A percentile compares a stretch with the other conserved stretches of the same genome.
Evolutionary conservation across 2,113 vertebrate genomes (phyloP).

Genomic region (Crotalus viridis): DNA sequence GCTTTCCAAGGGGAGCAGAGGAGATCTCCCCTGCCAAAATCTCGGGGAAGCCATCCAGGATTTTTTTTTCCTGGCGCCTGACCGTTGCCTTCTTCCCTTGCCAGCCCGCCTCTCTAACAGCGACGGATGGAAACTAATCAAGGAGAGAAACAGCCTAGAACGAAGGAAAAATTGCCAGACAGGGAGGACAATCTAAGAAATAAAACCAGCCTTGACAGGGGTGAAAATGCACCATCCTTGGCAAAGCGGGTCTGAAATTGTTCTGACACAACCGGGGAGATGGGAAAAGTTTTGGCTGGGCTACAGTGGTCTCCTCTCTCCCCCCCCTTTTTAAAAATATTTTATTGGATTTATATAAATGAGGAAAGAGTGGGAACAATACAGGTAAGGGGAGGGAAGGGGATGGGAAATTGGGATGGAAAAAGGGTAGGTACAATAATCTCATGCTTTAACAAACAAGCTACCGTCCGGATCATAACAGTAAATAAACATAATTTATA

Average conservation of each 20-base stretch:
- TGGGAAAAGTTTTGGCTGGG: slow-evolving; percentile 30
- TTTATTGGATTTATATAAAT: too few species aligned
- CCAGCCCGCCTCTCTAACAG: not conserved
- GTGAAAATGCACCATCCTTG: slow-evolving; percentile 22
- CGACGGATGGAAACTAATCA: too few species aligned
- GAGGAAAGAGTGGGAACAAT: too few species aligned
- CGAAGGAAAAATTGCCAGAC: not conserved
- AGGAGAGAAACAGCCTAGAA: not conserved
- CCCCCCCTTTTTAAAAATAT: too few species aligned
- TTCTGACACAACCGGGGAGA: slow-evolving; percentile 33
- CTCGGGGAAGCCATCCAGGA: not conserved
- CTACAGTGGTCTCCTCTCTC: slow-evolving; percentile 20
- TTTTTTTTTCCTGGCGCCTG: not conserved
- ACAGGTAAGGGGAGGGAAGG: too few species aligned
- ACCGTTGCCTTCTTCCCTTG: not conserved
- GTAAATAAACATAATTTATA: too few species aligned
- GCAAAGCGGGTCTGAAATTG: slow-evolving; percentile 21
- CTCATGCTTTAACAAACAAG: too few species aligned
- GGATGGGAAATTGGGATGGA: too few species aligned
- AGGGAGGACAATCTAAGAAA: not conserved
- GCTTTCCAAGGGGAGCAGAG: not conserved
- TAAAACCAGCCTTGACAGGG: slow-evolving; percentile 38
- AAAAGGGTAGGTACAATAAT: too few species aligned
- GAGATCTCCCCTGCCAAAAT: not conserved
- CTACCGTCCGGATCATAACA: too few species aligned